Evolutionary conservation across 1,140 invertebrate species (phyloP).

Genomic region (Cryptotermes secundus): DNA sequence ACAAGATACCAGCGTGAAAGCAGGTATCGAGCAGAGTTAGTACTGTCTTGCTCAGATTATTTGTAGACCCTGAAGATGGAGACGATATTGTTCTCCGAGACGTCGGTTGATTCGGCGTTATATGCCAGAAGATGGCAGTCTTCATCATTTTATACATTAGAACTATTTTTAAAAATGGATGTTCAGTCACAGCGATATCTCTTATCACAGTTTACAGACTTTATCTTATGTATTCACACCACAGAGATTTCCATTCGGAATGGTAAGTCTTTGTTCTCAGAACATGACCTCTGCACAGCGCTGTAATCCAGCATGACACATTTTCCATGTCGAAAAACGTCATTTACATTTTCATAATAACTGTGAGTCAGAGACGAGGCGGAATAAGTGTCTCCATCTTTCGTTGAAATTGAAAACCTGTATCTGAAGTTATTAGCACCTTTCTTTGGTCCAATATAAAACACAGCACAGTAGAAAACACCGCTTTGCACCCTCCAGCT

Average conservation of each 20-base stretch:
- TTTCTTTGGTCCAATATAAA: neutral
- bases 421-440: neutral
- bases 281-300: neutral
- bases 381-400: neutral
- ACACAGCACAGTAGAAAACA: neutral
- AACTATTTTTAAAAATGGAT: too few species aligned
- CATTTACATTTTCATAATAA: conserved; percentile 1
- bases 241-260: neutral
- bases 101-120: too few species aligned
- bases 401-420: conserved; percentile 4
- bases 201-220: too few species aligned
- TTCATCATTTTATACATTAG: too few species aligned
- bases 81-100: too few species aligned
- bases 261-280: neutral
- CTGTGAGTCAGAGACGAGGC: neutral
- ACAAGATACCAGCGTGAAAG: too few species aligned
- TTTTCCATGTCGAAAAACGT: neutral
- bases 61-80: too few species aligned
- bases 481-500: neutral
- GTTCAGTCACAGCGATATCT: too few species aligned
- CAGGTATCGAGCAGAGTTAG: too few species aligned
- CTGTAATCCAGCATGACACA: neutral
- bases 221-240: neutral
- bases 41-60: too few species aligned
- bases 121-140: too few species aligned